A percentile compares a stretch with the other conserved stretches of the same genome.
Conservation (phyloP, 2,888 invertebrate species). For the Lomographa bimaculata region DNA sequence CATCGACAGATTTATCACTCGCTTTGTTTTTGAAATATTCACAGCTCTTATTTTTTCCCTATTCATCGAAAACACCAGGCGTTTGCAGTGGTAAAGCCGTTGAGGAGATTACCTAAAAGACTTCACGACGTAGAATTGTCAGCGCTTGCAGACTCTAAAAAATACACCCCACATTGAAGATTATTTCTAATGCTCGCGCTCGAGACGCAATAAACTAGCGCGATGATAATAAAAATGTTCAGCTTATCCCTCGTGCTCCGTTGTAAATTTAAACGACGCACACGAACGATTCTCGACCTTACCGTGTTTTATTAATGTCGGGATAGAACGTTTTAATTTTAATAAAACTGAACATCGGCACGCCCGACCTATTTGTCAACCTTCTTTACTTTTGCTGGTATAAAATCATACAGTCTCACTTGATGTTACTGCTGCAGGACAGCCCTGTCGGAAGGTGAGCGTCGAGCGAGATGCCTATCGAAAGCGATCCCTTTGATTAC, state of each 20-base stretch:
- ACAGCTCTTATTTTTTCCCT: constrained; percentile 45
- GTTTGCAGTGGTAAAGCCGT: constrained; percentile 34
- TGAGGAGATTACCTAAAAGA: constrained; percentile 42
- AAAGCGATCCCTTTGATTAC: constrained; percentile 72
- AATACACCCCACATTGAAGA: constrained; percentile 62
- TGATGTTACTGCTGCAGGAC: constrained; percentile 65
- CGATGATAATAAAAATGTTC: constrained; percentile 79
- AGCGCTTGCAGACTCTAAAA: constrained; percentile 48
- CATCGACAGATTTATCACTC: constrained; percentile 66
- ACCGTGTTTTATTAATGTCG: constrained; percentile 73
- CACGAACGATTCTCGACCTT: constrained; percentile 66
- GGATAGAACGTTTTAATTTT: constrained; percentile 79
- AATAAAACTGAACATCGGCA: constrained; percentile 82
- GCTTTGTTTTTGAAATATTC: constrained; percentile 62
- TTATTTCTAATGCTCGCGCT: constrained; percentile 74
- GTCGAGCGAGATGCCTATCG: constrained; percentile 44
- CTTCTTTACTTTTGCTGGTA: constrained; percentile 81
- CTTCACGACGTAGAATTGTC: constrained; percentile 43
- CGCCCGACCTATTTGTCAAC: constrained; percentile 82
- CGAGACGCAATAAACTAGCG: constrained; percentile 74
- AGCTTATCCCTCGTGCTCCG: constrained; percentile 69
- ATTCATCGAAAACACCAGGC: constrained; percentile 38
- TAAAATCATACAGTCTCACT: constrained; percentile 79
- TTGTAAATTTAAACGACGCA: constrained; percentile 64
- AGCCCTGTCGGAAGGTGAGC: constrained; percentile 48